Evolutionary conservation across 2,113 vertebrate species (phyloP).

Genomic region (Meles meles): DNA sequence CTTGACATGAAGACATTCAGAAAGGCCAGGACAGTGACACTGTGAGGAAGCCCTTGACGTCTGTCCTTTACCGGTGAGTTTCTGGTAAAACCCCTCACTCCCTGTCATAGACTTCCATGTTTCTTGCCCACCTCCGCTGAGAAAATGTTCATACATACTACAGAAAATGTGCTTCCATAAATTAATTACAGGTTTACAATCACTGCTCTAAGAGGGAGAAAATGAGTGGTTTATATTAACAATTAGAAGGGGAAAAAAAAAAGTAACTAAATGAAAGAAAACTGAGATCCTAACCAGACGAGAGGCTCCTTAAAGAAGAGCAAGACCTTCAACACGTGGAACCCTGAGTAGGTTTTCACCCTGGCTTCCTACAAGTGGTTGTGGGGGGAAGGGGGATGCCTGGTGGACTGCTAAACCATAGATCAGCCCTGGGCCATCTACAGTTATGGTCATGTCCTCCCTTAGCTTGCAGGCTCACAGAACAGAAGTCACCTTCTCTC

Average conservation of each 20-base stretch:
- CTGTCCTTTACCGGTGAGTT: not conserved
- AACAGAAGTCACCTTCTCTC: not conserved
- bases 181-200: not conserved
- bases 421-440: not conserved
- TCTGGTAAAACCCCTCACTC: not conserved
- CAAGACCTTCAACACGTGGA: not conserved
- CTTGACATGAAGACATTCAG: not conserved
- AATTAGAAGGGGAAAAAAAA: not conserved
- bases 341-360: not conserved
- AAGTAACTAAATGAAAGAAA: not conserved
- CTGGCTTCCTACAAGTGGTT: not conserved
- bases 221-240: not conserved
- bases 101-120: accelerated
- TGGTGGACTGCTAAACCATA: not conserved
- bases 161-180: not conserved
- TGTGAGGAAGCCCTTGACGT: not conserved
- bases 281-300: not conserved
- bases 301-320: not conserved
- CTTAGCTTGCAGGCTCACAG: not conserved
- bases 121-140: not conserved
- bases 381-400: not conserved
- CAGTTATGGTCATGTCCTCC: too few species aligned
- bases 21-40: not conserved
- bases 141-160: not conserved
- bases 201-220: not conserved